Base-by-base conservation (phyloP, 53 echinoderm and acorn worm genomes). In the Paelopatides confundens region DNA sequence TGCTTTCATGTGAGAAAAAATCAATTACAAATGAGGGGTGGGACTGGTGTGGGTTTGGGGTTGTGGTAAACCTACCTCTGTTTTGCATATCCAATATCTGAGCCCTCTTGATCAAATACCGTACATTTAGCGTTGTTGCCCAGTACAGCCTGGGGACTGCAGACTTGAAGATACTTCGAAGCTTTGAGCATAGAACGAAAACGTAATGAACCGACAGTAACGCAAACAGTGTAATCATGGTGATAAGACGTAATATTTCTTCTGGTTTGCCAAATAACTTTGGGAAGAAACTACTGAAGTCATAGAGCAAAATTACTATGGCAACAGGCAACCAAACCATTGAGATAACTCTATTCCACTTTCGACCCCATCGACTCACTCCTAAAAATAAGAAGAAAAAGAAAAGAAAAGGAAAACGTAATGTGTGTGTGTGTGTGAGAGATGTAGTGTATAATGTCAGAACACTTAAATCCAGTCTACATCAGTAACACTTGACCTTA, bases 161-260 rank as follows among this genome's bases (percentile, higher is more conserved):
- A 21, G 6, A 6, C 24, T 58, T 58, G 21, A 58, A 21, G 21
- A 58, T n/a, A 1, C 58, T 58, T 6, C 58, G 58, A 21, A 58
- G 5, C 24, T 58, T 58, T 23, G 58, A 58, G 58, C 58, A 58
- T 23, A 58, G 58, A 5, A 54, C 18, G 54, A 54, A 21, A 21
- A 48, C 14, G 48, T 48, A 48, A 14, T 48, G 48, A 53, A 84
- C 62, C 18, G 66, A 35, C 24, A 67, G 39, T 43, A 43, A 43
- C 43, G 43, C 43, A 28, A 93, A 76, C 71, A 88, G 92, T 0
- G 92, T 82, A 18, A 54, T 5, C 21, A 18, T 54, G 0, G 18
- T 15, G 17, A 54, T 15, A 54, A 54, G 58, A 5, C 5, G 21
- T 21, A 54, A 4, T 5, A 54, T 21, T 23, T 54, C 2, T 6